phyloP scores from a whole-genome alignment of 2,797 vertebrate genomes.

The Mus spretus region DNA sequence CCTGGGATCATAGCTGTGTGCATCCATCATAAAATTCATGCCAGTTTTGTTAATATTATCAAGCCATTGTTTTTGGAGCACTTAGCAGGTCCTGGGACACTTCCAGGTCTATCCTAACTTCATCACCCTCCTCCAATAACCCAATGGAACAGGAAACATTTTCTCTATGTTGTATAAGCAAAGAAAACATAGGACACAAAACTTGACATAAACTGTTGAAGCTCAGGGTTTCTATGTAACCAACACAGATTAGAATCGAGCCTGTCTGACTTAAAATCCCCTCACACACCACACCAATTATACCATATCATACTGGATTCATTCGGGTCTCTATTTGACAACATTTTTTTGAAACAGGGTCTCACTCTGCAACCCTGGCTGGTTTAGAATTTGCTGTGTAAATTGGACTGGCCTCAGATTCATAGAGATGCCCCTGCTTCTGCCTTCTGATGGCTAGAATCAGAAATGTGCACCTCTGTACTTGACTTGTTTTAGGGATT shows the following conservation, averaged over 20 bases:
- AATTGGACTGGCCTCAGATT: background rate
- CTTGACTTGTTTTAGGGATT: background rate
- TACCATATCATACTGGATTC: background rate
- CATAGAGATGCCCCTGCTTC: background rate
- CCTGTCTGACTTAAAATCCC: background rate
- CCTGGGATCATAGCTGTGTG: background rate
- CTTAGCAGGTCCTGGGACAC: background rate
- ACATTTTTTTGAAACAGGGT: background rate
- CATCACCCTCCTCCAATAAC: background rate
- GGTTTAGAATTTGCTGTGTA: background rate
- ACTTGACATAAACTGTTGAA: background rate
- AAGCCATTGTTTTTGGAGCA: constrained; percentile 16
- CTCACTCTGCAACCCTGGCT: background rate
- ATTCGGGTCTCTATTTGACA: background rate
- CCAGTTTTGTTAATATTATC: background rate
- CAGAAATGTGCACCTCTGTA: background rate
- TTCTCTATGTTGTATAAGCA: constrained; percentile 27
- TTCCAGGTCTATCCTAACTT: background rate
- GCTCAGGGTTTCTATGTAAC: background rate
- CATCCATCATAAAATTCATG: background rate
- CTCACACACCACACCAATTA: constrained; percentile 5
- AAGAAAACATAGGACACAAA: constrained; percentile 10
- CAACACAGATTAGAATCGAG: background rate
- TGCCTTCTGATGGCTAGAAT: background rate
- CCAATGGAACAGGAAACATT: background rate